Evolutionary conservation across 2,888 invertebrate species (phyloP).

Genomic region (Cerastoderma edule): DNA sequence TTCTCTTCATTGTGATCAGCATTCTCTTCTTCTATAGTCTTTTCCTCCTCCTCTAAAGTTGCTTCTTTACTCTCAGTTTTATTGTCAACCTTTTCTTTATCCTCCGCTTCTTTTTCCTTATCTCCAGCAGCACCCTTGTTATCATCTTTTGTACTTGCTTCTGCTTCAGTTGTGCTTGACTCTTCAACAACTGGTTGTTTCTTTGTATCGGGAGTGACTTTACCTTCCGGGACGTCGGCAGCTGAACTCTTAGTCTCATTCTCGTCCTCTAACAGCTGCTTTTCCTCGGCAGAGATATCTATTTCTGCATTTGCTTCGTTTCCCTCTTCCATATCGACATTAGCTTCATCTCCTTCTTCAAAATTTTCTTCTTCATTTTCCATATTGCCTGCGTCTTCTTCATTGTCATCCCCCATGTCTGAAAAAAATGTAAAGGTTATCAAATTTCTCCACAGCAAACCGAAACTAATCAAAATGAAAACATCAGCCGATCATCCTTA

Average conservation of each 20-base stretch:
- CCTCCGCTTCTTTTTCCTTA: neutral
- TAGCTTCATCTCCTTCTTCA: neutral
- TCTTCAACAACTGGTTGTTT: neutral
- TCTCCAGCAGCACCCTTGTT: neutral
- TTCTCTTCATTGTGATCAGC: neutral
- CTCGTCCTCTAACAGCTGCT: neutral
- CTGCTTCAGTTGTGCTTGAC: neutral
- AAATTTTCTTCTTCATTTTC: neutral
- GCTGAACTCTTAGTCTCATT: neutral
- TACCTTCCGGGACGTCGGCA: neutral
- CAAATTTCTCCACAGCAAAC: neutral
- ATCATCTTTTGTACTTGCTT: neutral
- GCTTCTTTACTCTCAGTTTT: neutral
- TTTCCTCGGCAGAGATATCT: neutral
- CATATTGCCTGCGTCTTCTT: neutral
- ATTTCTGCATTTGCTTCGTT: neutral
- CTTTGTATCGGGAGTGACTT: neutral
- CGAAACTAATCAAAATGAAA: neutral
- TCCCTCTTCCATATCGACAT: neutral
- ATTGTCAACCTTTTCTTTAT: neutral
- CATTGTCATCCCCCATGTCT: neutral
- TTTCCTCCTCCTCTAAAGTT: neutral
- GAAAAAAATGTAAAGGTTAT: neutral
- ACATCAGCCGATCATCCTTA: neutral
- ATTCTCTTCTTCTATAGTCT: neutral